Base-by-base conservation (phyloP, 2,113 vertebrate genomes). In the Collichthys lucidus region DNA sequence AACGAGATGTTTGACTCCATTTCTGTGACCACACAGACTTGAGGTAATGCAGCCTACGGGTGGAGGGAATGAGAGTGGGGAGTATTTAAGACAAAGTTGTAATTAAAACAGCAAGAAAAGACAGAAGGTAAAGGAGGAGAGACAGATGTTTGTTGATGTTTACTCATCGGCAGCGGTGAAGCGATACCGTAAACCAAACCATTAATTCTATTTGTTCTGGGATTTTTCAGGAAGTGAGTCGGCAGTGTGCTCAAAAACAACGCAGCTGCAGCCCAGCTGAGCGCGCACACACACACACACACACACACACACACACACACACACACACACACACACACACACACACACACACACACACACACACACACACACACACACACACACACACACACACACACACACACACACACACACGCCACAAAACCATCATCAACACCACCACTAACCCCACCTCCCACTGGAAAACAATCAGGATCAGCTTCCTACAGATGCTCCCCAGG, bases 231-330 rank as follows among this genome's bases (percentile, higher is more conserved):
- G 85, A 85, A 80, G 79, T 76, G 72, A 75, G 0, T 65, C 0
- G 3, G 81, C 80, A 66, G 68, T 26, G n/a, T 80, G 84, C 19
- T 79, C 59, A 66, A 83, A 88, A 77, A 31, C 79, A 82, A 82
- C 67, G 20, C 91, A 92, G 88, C 88, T 93, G 89, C 49, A 50
- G 72, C 31, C 86, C 92, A 93, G 84, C 88, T 89, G 91, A 84
- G 78, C 16, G 6, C 40, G 44, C 83, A 16, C 52, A 76, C 29
- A n/a, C 29, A n/a, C 29, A n/a, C 29, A 31, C 31, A 31, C 83
- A 16, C 52, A 76, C 29, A n/a, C 29, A n/a, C 29, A 31, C 31
- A 31, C 83, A 16, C 52, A 76, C 29, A n/a, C 29, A n/a, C 29
- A 31, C 31, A 31, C 83, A 16, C 52, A 76, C 29, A n/a, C 29